Conservation (phyloP, 2,888 invertebrate genomes). For the Thelaira solivaga region DNA sequence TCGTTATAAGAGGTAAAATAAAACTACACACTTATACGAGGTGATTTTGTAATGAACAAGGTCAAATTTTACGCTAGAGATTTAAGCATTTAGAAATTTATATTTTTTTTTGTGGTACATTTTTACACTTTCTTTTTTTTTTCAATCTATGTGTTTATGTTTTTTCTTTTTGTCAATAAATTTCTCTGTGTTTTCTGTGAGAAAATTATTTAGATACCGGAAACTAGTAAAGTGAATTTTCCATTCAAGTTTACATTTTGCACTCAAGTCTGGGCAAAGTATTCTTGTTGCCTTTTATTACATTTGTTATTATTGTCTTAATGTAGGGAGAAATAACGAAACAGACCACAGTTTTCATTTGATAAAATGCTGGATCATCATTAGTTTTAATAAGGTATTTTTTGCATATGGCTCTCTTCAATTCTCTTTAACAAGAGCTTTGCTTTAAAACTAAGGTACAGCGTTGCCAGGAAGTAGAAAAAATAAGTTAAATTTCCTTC, state of each 20-base stretch:
- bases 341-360: too few species aligned
- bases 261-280: neutral
- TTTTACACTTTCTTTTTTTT: neutral
- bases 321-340: too few species aligned
- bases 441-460: too few species aligned
- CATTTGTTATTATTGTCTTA: too few species aligned
- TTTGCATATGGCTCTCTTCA: too few species aligned
- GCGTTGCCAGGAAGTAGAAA: too few species aligned
- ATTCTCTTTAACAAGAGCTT: too few species aligned
- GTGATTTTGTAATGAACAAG: constrained; percentile 12
- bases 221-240: constrained; percentile 18
- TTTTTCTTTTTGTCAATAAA: neutral
- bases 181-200: constrained; percentile 4
- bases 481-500: too few species aligned
- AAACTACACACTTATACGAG: neutral
- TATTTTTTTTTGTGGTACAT: neutral
- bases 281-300: neutral
- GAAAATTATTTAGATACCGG: neutral
- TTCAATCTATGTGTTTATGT: neutral
- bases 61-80: constrained; percentile 9
- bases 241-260: constrained; percentile 7
- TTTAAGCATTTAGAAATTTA: constrained; percentile 1
- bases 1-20: neutral
- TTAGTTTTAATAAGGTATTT: too few species aligned
- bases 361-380: too few species aligned